phyloP scores from a whole-genome alignment of 1,140 invertebrate genomes.

The Whitmania pigra region DNA sequence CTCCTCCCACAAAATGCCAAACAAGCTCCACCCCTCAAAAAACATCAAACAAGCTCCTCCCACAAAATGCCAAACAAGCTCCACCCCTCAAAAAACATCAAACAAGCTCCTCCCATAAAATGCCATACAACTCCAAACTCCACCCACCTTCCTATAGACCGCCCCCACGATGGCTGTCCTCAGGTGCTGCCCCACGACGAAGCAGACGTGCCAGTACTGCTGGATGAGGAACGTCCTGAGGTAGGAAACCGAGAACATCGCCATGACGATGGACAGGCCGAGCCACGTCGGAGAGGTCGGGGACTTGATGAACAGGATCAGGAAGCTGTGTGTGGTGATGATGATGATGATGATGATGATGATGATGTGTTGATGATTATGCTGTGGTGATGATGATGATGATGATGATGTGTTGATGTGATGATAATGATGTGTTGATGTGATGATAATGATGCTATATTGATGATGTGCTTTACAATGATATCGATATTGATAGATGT shows the following conservation, averaged over 20 bases:
- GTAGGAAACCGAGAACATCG: constrained; percentile 14
- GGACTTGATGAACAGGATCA: constrained; percentile 30
- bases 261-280: constrained; percentile 14
- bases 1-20: neutral
- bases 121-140: neutral
- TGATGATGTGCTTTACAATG: no score
- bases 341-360: constrained; percentile 2
- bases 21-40: neutral
- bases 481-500: no score
- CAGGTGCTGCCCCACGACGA: constrained; percentile 34
- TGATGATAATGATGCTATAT: neutral
- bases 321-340: neutral
- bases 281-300: constrained; percentile 23
- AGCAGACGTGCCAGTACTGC: constrained; percentile 36
- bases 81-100: neutral
- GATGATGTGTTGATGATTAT: no score
- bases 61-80: neutral
- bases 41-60: neutral
- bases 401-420: neutral
- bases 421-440: neutral
- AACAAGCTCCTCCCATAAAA: neutral
- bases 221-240: constrained; percentile 28
- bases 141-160: constrained; percentile 37
- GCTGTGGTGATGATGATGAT: neutral
- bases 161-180: constrained; percentile 35